Evolutionary conservation across 2,797 vertebrate genomes (phyloP).

Genomic region (Pseudochirops corinnae): DNA sequence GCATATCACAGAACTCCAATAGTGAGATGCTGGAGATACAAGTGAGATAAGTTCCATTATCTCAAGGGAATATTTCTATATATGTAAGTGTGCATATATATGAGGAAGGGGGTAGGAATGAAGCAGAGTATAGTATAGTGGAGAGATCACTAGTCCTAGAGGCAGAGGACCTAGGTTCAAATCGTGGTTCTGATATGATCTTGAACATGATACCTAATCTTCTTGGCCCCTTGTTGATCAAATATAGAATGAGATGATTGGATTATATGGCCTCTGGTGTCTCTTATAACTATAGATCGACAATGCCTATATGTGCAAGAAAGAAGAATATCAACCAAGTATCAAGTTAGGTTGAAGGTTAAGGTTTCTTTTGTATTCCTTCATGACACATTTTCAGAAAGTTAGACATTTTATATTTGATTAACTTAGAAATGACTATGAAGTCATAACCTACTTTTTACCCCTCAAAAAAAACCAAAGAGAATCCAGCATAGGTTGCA

Average conservation of each 20-base stretch:
- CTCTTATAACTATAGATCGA: background rate
- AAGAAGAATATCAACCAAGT: slow-evolving; percentile 13
- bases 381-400: slow-evolving; percentile 47
- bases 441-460: slow-evolving; percentile 49
- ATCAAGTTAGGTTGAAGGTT: slow-evolving; percentile 15
- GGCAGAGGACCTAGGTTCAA: background rate
- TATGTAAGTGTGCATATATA: background rate
- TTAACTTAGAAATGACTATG: slow-evolving; percentile 55
- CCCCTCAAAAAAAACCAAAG: slow-evolving; percentile 55
- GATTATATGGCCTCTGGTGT: background rate
- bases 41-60: too few relatives aligned
- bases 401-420: slow-evolving; percentile 42
- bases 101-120: background rate
- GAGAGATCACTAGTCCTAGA: too few relatives aligned
- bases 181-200: background rate
- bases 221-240: background rate
- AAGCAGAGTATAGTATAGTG: too few relatives aligned
- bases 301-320: background rate
- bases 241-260: background rate
- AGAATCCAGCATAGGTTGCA: background rate
- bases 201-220: background rate
- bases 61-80: too few relatives aligned
- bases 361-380: slow-evolving; percentile 23
- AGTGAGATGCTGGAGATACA: background rate
- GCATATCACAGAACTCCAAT: background rate